Conservation (phyloP, 1,140 invertebrate genomes). For the Drosophila prosaltans region DNA sequence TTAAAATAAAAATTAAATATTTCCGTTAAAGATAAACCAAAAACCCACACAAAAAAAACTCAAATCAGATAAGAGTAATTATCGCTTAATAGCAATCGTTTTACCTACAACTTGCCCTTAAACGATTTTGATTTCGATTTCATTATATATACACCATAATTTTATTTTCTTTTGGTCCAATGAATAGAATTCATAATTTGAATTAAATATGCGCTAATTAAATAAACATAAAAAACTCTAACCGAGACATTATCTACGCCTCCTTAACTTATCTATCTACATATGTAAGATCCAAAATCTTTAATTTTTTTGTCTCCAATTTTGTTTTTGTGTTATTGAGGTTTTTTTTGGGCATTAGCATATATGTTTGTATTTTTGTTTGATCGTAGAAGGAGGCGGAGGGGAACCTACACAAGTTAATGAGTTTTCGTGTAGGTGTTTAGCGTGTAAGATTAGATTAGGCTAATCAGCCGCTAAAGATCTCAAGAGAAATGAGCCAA, state of each 20-base stretch:
- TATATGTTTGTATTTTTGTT: slow-evolving; percentile 17
- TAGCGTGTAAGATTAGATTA: slow-evolving; percentile 77
- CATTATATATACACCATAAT: slow-evolving; percentile 27
- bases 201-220: slow-evolving; percentile 72
- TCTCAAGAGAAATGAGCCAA: slow-evolving; percentile 29
- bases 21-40: background rate
- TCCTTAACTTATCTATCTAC: slow-evolving; percentile 73
- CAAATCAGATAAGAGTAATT: slow-evolving; percentile 1
- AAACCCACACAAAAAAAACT: slow-evolving; percentile 2
- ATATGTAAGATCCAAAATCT: slow-evolving; percentile 62
- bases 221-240: slow-evolving; percentile 71
- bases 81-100: slow-evolving; percentile 5
- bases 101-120: slow-evolving; percentile 10
- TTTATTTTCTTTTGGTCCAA: slow-evolving; percentile 23
- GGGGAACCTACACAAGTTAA: slow-evolving; percentile 42
- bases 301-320: slow-evolving; percentile 12
- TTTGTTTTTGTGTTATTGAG: slow-evolving; percentile 10
- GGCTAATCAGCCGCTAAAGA: slow-evolving; percentile 65
- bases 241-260: slow-evolving; percentile 69
- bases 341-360: slow-evolving; percentile 47
- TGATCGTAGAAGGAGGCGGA: background rate
- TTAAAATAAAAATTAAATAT: background rate
- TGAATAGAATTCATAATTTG: slow-evolving; percentile 65
- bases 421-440: slow-evolving; percentile 72
- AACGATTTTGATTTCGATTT: slow-evolving; percentile 1